These are phyloP conservation scores for Allophyes oxyacanthae DNA, from an alignment of 2,888 invertebrate species.

Conservation along the genomic window DNA sequence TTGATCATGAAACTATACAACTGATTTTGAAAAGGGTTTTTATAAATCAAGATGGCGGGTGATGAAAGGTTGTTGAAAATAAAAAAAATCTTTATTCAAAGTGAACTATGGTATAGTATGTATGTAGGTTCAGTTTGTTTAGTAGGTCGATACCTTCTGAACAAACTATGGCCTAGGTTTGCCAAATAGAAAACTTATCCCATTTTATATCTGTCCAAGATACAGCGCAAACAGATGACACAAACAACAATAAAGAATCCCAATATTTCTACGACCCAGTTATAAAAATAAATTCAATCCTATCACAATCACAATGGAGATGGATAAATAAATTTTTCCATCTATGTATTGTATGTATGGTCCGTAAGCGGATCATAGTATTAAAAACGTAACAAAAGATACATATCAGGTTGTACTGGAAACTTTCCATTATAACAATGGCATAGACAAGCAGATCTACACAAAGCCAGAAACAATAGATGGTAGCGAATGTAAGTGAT, in stretches of 20 bases:
- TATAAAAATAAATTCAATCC: conserved; percentile 26
- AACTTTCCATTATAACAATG: conserved; percentile 60
- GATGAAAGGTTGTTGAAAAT: too few species aligned
- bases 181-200: conserved; percentile 4
- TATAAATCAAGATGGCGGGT: too few species aligned
- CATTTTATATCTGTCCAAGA: conserved; percentile 17
- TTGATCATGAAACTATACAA: too few species aligned
- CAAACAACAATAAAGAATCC: conserved; percentile 36
- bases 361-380: conserved; percentile 64
- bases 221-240: conserved; percentile 5
- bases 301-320: conserved; percentile 16
- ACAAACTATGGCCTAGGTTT: too few species aligned
- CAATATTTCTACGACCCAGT: conserved; percentile 5
- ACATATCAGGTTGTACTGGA: conserved; percentile 50
- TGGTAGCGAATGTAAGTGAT: conserved; percentile 23
- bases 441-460: conserved; percentile 48
- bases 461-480: conserved; percentile 42
- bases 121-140: too few species aligned
- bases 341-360: conserved; percentile 10
- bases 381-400: conserved; percentile 62
- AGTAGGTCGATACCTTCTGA: too few species aligned
- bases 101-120: too few species aligned
- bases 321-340: conserved; percentile 34
- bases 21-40: too few species aligned
- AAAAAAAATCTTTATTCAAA: too few species aligned